Conservation (phyloP, 2,797 vertebrate genomes). For the Poecilia velifera region DNA sequence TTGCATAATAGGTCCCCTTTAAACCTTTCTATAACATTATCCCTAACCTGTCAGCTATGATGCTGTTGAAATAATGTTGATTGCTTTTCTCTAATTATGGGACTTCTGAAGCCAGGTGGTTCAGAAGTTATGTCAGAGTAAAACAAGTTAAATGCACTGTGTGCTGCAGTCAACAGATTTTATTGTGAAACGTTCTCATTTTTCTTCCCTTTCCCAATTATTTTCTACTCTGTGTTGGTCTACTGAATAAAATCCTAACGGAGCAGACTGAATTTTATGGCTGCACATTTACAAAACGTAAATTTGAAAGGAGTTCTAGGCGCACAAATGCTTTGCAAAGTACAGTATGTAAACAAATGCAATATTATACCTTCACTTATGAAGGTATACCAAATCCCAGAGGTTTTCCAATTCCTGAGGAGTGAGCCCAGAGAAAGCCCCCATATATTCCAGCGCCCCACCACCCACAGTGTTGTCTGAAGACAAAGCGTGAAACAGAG, state of each 20-base stretch:
- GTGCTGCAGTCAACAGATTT: neutral
- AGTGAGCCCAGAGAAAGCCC: constrained; percentile 65
- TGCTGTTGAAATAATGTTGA: neutral
- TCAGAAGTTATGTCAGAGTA: neutral
- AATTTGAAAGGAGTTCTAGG: neutral
- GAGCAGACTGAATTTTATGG: neutral
- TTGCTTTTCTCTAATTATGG: neutral
- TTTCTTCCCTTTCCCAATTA: neutral
- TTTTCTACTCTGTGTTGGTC: neutral
- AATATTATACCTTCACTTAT: neutral
- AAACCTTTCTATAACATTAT: neutral
- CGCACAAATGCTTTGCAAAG: neutral
- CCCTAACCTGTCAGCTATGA: neutral
- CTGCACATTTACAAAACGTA: neutral
- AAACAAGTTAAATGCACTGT: neutral
- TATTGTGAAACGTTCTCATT: neutral
- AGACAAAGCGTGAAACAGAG: constrained; percentile 76
- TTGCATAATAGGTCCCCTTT: neutral
- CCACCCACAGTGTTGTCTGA: constrained; percentile 74
- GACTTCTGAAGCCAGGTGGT: neutral
- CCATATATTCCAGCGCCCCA: constrained; percentile 63
- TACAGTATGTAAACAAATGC: neutral
- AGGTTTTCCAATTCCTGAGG: constrained; percentile 60
- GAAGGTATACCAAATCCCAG: constrained; percentile 16
- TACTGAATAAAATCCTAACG: neutral